Base-by-base conservation (phyloP, 2,888 invertebrate genomes). In the Hypolimnas misippus region DNA sequence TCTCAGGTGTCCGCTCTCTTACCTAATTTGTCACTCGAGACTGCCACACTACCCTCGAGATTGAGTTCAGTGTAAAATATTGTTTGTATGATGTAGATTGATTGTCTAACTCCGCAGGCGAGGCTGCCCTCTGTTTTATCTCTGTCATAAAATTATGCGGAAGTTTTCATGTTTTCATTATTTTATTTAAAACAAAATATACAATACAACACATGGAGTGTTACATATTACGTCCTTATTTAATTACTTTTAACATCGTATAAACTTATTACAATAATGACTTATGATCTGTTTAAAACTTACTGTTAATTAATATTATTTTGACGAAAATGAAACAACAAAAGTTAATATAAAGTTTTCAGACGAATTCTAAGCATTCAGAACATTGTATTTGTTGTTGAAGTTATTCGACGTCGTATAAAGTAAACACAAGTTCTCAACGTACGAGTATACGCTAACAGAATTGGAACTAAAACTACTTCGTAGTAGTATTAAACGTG, bases 11-110 rank as follows among this genome's bases (percentile, higher is more conserved):
- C 25, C 25, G 25, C 59, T 69, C 59, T 69, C 69, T 71, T 58
- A 71, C 66, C 77, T 82, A 80, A 87, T 87, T 83, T 82, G 82
- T 85, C 83, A 84, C 74, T 71, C 67, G 76, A 68, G 66, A 61
- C 70, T 63, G 50, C 50, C 52, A 55, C 14, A 60, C 57, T 25
- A 38, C 56, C 59, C 57, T 38, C 33, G 10, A 52, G 33, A 54
- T 62, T 5, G 51, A 59, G 53, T 65, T 63, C n/a, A 44, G 40
- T 59, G 19, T 65, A 58, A 57, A 62, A 62, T 55, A 57, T 65
- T 59, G 62, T 62, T 58, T 55, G 51, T 44, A 62, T 52, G 57
- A 65, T 54, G 44, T 57, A 40, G 46, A 62, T 52, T 35, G 63
- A 66, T 52, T 25, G 46, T 53, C 46, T 25, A 54, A 49, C 16